A percentile compares a stretch with the other conserved stretches of the same genome.
phyloP scores from a whole-genome alignment of 2,888 invertebrate species.

The Unio delphinus region DNA sequence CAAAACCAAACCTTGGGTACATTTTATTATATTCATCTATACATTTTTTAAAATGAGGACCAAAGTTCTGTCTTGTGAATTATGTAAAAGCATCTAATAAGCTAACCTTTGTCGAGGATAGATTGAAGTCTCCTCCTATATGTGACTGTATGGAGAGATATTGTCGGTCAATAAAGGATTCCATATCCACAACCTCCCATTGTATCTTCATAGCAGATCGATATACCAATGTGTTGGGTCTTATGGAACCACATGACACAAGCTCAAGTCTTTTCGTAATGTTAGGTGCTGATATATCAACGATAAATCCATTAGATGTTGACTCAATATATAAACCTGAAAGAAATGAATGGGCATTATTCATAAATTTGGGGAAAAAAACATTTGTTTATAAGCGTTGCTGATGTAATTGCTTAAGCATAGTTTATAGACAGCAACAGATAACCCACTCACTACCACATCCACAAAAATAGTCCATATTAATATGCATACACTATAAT shows the following conservation, averaged over 20 bases:
- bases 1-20: too few relatives aligned
- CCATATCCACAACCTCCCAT: conserved; percentile 14
- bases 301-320: conserved; percentile 21
- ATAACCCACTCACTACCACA: too few relatives aligned
- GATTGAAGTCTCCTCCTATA: conserved; percentile 21
- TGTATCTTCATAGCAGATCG: conserved; percentile 17
- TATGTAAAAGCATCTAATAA: too few relatives aligned
- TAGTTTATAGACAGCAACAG: too few relatives aligned
- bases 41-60: too few relatives aligned
- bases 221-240: conserved; percentile 8
- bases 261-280: conserved; percentile 9
- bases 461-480: too few relatives aligned
- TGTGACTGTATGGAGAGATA: conserved; percentile 23
- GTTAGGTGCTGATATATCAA: conserved; percentile 15
- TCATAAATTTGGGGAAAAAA: too few relatives aligned
- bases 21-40: too few relatives aligned
- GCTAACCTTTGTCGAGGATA: conserved; percentile 11
- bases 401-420: too few relatives aligned
- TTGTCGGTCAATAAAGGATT: conserved; percentile 22
- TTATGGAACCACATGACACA: not conserved
- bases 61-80: too few relatives aligned
- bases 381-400: too few relatives aligned
- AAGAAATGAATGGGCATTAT: not conserved
- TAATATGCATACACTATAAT: too few relatives aligned
- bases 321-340: conserved; percentile 19